Conservation (phyloP, 2,888 invertebrate species). For the Drosophila tripunctata region DNA sequence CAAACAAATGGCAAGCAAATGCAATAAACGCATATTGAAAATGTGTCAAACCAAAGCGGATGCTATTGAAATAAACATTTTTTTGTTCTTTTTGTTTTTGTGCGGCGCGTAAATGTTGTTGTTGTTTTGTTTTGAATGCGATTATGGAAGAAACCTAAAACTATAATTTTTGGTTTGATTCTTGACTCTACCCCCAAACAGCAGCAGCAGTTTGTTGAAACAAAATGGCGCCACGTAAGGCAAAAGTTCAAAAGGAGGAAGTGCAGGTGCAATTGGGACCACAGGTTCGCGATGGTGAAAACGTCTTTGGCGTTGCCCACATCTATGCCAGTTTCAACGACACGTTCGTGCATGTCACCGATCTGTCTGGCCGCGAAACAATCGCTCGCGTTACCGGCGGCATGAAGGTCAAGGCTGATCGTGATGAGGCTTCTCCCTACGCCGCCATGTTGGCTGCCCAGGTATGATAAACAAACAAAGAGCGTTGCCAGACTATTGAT, state of each 20-base stretch:
- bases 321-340: conserved; percentile 99
- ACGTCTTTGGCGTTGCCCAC: conserved; percentile 99
- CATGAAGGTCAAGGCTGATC: conserved; percentile 99
- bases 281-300: conserved; percentile 98
- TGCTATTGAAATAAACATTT: conserved; percentile 52
- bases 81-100: conserved; percentile 50
- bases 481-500: neutral
- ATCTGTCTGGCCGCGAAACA: conserved; percentile 98
- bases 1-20: neutral
- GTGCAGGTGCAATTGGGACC: conserved; percentile 98
- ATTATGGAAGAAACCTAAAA: conserved; percentile 15
- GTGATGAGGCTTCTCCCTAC: conserved; percentile 99
- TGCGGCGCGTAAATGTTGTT: conserved; percentile 16
- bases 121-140: conserved; percentile 10
- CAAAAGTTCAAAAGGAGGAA: conserved; percentile 98
- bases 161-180: conserved; percentile 16
- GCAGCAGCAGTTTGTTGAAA: conserved; percentile 47
- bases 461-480: too few relatives aligned
- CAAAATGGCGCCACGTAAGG: conserved; percentile 97
- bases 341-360: conserved; percentile 99
- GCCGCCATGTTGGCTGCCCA: conserved; percentile 99
- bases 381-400: conserved; percentile 98
- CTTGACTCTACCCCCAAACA: conserved; percentile 2
- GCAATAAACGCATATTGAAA: neutral
- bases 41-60: conserved; percentile 38